Conservation (phyloP, 2,113 vertebrate species). For the Fulica atra region DNA sequence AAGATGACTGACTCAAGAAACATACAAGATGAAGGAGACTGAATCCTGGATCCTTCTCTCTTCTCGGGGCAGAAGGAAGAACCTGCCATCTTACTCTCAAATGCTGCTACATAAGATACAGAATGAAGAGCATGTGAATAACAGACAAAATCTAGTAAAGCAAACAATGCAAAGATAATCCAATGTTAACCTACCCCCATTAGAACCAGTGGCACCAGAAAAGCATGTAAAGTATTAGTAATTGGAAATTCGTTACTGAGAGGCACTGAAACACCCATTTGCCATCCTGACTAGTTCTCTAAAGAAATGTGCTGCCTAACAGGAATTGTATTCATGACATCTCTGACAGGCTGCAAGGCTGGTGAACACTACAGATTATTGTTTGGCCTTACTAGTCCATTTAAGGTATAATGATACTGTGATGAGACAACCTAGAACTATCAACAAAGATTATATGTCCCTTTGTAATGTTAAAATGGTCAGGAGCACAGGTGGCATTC, state of each 20-base stretch:
- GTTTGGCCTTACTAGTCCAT: background rate
- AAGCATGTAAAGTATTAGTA: background rate
- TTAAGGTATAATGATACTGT: background rate
- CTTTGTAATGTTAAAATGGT: background rate
- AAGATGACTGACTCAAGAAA: background rate
- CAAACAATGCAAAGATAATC: background rate
- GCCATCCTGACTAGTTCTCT: background rate
- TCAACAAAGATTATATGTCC: background rate
- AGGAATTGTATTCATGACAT: background rate
- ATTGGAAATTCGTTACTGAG: background rate
- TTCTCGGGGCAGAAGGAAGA: background rate
- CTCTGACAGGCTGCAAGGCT: background rate
- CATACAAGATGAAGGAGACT: background rate
- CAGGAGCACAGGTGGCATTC: background rate
- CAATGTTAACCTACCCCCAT: fast-evolving
- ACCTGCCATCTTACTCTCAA: background rate
- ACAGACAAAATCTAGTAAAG: background rate
- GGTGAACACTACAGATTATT: background rate
- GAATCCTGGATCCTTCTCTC: background rate
- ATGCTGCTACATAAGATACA: background rate
- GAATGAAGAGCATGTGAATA: background rate
- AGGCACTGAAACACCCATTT: background rate
- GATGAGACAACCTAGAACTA: background rate
- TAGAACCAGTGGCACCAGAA: background rate
- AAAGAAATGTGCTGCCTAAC: background rate